A percentile compares a stretch with the other conserved stretches of the same genome.
phyloP scores from a whole-genome alignment of 2,797 vertebrate genomes.

The Arrhamphus sclerolepis region DNA sequence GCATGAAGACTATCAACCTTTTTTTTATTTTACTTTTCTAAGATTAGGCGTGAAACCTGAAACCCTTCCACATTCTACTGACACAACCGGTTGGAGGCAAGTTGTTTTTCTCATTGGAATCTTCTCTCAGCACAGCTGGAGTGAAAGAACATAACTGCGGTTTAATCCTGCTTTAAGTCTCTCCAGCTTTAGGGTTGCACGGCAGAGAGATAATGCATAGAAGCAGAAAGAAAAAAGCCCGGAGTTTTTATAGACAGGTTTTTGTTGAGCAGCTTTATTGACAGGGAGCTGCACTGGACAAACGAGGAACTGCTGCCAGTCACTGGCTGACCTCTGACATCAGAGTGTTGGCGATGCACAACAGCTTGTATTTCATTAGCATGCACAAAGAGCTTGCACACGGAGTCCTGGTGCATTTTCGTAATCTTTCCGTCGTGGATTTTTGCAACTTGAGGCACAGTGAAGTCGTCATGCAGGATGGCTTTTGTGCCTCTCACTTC shows the following conservation, averaged over 20 bases:
- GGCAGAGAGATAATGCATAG: conserved; percentile 53
- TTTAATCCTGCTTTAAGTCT: conserved; percentile 71
- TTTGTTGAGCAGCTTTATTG: conserved; percentile 46
- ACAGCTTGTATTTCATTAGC: neutral
- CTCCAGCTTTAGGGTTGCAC: conserved; percentile 52
- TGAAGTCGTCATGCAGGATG: neutral
- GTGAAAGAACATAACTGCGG: conserved; percentile 57
- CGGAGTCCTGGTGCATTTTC: neutral
- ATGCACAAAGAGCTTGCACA: neutral
- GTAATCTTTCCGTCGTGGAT: neutral
- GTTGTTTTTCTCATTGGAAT: neutral
- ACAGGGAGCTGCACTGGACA: conserved; percentile 7
- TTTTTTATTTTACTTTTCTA: too few species aligned
- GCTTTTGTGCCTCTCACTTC: neutral
- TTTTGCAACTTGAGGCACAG: neutral
- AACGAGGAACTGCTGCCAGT: conserved; percentile 16
- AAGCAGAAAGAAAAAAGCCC: conserved; percentile 18
- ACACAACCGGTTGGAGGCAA: neutral
- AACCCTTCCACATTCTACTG: neutral
- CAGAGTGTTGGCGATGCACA: neutral
- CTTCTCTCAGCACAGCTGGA: conserved; percentile 52
- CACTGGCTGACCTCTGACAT: neutral
- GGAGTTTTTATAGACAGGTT: conserved; percentile 64
- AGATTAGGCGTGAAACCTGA: too few species aligned
- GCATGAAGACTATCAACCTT: neutral